phyloP scores from a whole-genome alignment of 2,113 vertebrate species.

The Ptilonorhynchus violaceus region DNA sequence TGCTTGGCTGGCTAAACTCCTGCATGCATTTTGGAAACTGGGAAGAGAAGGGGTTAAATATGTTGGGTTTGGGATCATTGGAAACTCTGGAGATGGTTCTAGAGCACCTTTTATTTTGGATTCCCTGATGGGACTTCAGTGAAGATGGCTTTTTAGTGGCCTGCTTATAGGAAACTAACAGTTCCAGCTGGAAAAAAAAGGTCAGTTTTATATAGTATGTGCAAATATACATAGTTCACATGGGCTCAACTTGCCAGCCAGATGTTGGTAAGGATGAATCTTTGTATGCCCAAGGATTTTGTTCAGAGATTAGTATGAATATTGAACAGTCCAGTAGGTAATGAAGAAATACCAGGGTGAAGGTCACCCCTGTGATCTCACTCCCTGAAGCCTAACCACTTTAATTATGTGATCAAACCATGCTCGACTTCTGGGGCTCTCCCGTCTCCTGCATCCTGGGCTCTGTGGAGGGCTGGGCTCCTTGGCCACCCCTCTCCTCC shows the following conservation, averaged over 20 bases:
- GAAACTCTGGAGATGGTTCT: neutral
- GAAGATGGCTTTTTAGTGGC: neutral
- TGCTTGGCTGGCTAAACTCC: neutral
- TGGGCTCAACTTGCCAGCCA: neutral
- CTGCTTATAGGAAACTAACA: neutral
- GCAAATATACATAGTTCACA: neutral
- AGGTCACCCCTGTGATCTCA: neutral
- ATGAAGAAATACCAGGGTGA: neutral
- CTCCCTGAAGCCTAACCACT: neutral
- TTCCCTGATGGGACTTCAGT: neutral
- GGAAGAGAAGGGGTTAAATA: neutral
- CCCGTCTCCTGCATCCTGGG: neutral
- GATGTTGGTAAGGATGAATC: neutral
- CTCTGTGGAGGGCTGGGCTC: neutral
- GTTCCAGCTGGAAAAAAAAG: neutral
- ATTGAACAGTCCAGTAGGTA: neutral
- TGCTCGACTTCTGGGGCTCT: neutral
- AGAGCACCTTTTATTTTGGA: neutral
- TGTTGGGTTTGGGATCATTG: accelerated
- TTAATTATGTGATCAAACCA: neutral
- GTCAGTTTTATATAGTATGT: neutral
- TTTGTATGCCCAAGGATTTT: neutral
- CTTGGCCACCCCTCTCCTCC: neutral
- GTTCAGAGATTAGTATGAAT: neutral
- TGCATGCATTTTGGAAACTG: neutral